Evolutionary conservation across 1,140 invertebrate genomes (phyloP).

Genomic region (Asbolus verrucosus): DNA sequence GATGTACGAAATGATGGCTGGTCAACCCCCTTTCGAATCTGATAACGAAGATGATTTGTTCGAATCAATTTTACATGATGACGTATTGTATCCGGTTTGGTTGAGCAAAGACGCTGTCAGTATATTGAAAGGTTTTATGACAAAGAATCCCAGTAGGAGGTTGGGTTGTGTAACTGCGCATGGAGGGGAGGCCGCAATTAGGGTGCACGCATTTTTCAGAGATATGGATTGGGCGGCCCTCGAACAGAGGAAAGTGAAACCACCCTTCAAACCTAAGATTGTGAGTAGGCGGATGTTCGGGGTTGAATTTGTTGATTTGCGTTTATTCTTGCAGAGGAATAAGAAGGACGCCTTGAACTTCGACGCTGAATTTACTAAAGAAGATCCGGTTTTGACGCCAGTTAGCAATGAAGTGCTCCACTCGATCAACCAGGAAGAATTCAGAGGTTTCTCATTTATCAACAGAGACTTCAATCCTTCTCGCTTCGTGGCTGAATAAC

Average conservation of each 20-base stretch:
- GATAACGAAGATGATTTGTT: constrained; percentile 99
- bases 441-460: constrained; percentile 96
- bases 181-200: constrained; percentile 87
- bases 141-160: constrained; percentile 94
- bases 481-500: constrained; percentile 68
- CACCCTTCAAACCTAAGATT: constrained; percentile 98
- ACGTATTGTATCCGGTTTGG: constrained; percentile 99
- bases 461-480: constrained; percentile 91
- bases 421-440: constrained; percentile 98
- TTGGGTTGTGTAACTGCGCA: constrained; percentile 87
- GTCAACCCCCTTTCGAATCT: constrained; percentile 98
- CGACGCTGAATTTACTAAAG: constrained; percentile 99
- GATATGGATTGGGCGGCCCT: constrained; percentile 97
- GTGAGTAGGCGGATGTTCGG: constrained; percentile 74
- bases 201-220: constrained; percentile 94
- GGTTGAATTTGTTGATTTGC: not conserved
- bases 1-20: constrained; percentile 99
- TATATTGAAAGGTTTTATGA: constrained; percentile 99
- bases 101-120: constrained; percentile 95
- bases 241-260: constrained; percentile 90
- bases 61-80: constrained; percentile 97
- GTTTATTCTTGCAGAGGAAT: constrained; percentile 71
- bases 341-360: constrained; percentile 98
- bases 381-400: constrained; percentile 96
- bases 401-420: constrained; percentile 90